A percentile compares a stretch with the other conserved stretches of the same genome.
These are phyloP conservation scores for Drosophila obscura DNA, from an alignment of 1,140 invertebrate genomes.

Conservation along the genomic window DNA sequence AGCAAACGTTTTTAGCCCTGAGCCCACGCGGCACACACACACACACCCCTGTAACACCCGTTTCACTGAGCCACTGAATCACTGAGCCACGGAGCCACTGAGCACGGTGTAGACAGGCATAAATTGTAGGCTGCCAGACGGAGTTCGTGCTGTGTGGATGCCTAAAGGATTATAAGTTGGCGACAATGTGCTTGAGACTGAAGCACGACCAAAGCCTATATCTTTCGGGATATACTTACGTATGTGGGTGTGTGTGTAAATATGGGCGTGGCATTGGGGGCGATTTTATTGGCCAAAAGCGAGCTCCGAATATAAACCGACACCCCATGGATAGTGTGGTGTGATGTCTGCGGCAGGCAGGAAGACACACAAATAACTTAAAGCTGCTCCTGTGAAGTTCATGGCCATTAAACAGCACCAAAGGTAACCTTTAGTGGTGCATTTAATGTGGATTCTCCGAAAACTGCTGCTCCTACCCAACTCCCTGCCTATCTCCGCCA, in stretches of 20 bases:
- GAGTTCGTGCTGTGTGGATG: slow-evolving; percentile 60
- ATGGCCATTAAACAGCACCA: slow-evolving; percentile 16
- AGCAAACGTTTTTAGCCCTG: slow-evolving; percentile 30
- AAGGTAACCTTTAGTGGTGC: background rate
- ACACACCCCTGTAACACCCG: too few species aligned
- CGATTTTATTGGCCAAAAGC: slow-evolving; percentile 28
- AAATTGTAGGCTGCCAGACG: slow-evolving; percentile 51
- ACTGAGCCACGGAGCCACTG: background rate
- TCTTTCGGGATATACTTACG: background rate
- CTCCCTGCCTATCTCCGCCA: too few species aligned
- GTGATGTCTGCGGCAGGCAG: slow-evolving; percentile 26
- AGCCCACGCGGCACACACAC: slow-evolving; percentile 1
- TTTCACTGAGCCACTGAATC: too few species aligned
- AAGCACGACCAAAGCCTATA: background rate
- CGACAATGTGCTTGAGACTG: slow-evolving; percentile 45
- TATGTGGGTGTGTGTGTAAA: background rate
- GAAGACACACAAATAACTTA: slow-evolving; percentile 44
- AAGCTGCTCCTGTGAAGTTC: slow-evolving; percentile 40
- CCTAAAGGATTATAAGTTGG: slow-evolving; percentile 68
- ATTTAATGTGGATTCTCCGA: too few species aligned
- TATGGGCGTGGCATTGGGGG: slow-evolving; percentile 12
- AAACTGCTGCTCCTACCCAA: too few species aligned
- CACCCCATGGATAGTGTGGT: slow-evolving; percentile 1
- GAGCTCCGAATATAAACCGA: slow-evolving; percentile 5
- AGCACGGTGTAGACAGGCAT: slow-evolving; percentile 55